Base-by-base conservation (phyloP, 2,113 vertebrate genomes). In the Hucho hucho region DNA sequence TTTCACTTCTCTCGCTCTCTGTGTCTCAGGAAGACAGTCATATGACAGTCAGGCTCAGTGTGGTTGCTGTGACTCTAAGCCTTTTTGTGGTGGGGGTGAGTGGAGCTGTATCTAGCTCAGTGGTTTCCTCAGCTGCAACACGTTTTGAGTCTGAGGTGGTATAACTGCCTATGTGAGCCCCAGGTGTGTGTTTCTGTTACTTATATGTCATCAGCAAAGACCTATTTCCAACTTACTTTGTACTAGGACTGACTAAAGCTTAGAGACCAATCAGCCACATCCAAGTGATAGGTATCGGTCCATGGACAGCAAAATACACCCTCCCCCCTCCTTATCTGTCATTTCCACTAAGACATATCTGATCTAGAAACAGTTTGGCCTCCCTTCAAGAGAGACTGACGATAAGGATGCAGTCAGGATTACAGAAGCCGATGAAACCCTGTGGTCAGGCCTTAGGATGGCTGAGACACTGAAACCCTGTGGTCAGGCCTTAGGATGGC, bases 121-220 rank as follows among this genome's bases (percentile, higher is more conserved):
- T 58, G 83, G 83, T 81, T 84, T 79, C 64, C 69, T 81, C 83
- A 81, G 83, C 79, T 81, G 82, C 76, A 67, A 22, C 32, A 76
- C 70, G 4, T 68, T 46, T 28, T n/a, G 71, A 73, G 46, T 58
- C 43, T 69, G 28, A 73, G 46, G 43, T 80, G 74, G 74, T 84
- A 25, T 79, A 81, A 81, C 79, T 79, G 79, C 73, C 71, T 81
- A 29, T n/a, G 25, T 71, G 47, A 58, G 9, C 28, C 9, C 69
- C 69, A 71, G 69, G 47, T 71, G 69, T 70, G 26, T 69, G 24
- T 59, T 32, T 6, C 70, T 56, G 20, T 76, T 46, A 1, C 59
- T 9, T 22, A 53, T 43, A 37, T 53, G 70, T 59, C 37, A 43
- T 43, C 69, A 49, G 64, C 59, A 43, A 32, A 25, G 56, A 20